phyloP scores from a whole-genome alignment of 1,140 invertebrate species.

The Campodea augens region DNA sequence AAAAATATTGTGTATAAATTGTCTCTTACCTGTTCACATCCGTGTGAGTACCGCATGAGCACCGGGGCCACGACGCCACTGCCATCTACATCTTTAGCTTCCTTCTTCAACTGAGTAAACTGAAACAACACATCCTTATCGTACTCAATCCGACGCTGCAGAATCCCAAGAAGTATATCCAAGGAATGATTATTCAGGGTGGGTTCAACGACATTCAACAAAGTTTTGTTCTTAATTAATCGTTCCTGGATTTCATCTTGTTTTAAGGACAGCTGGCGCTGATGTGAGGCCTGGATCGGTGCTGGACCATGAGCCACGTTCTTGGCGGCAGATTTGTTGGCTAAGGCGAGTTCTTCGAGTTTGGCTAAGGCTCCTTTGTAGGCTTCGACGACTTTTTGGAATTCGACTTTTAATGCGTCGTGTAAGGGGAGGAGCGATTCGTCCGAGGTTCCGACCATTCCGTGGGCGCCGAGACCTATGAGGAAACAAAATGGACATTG shows the following conservation, averaged over 20 bases:
- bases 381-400: conserved; percentile 60
- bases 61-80: conserved; percentile 46
- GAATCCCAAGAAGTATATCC: conserved; percentile 34
- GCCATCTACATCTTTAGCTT: conserved; percentile 39
- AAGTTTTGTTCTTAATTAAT: conserved; percentile 76
- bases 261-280: conserved; percentile 61
- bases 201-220: conserved; percentile 65
- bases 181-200: conserved; percentile 32
- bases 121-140: conserved; percentile 50
- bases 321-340: conserved; percentile 21
- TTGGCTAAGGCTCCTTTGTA: conserved; percentile 75
- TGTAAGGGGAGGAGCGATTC: conserved; percentile 35
- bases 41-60: conserved; percentile 63
- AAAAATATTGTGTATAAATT: too few species aligned
- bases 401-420: conserved; percentile 38
- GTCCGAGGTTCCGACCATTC: conserved; percentile 44
- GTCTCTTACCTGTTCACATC: conserved; percentile 40
- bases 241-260: conserved; percentile 60
- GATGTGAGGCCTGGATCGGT: conserved; percentile 70
- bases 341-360: conserved; percentile 52
- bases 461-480: conserved; percentile 72
- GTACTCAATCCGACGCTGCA: conserved; percentile 41
- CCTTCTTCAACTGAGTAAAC: conserved; percentile 45
- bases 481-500: too few species aligned
- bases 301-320: conserved; percentile 43